Percentiles rank a stretch among this genome's conserved stretches.
Evolutionary conservation across 2,888 invertebrate genomes (phyloP).

Genomic region (Holacanthella duospinosa): DNA sequence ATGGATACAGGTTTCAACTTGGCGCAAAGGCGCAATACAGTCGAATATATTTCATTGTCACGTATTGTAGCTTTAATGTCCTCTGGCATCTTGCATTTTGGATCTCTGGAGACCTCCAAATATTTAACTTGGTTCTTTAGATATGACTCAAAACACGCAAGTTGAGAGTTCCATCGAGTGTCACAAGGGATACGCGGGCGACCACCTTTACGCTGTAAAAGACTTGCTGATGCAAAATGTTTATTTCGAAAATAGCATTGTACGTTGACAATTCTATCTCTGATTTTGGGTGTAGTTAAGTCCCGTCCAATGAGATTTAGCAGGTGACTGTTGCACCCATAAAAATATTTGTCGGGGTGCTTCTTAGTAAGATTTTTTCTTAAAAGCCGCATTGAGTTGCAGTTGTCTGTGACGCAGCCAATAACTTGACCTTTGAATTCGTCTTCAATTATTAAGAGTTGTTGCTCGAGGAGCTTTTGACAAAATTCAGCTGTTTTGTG

Average conservation of each 20-base stretch:
- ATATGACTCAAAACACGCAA: neutral
- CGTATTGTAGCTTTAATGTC: neutral
- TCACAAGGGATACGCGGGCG: neutral
- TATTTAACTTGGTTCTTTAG: neutral
- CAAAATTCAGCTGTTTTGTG: slow-evolving; percentile 11
- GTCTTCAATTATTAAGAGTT: neutral
- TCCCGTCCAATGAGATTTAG: slow-evolving; percentile 1
- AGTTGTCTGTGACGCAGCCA: neutral
- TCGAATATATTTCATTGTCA: neutral
- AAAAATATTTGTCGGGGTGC: neutral
- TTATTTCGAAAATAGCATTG: neutral
- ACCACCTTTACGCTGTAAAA: neutral
- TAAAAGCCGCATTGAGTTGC: neutral
- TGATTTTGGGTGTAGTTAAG: neutral
- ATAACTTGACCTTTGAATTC: neutral
- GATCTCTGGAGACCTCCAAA: neutral
- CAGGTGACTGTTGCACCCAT: slow-evolving; percentile 4
- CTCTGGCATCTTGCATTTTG: neutral
- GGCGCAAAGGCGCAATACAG: neutral
- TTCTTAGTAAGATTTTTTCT: neutral
- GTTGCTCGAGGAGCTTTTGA: slow-evolving; percentile 1
- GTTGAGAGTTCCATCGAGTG: neutral
- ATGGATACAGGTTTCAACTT: neutral
- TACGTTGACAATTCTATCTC: neutral
- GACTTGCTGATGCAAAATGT: neutral